Percentiles rank a stretch among this genome's conserved stretches.
Evolutionary conservation across 2,888 invertebrate genomes (phyloP).

Genomic region (Eudemis profundana): DNA sequence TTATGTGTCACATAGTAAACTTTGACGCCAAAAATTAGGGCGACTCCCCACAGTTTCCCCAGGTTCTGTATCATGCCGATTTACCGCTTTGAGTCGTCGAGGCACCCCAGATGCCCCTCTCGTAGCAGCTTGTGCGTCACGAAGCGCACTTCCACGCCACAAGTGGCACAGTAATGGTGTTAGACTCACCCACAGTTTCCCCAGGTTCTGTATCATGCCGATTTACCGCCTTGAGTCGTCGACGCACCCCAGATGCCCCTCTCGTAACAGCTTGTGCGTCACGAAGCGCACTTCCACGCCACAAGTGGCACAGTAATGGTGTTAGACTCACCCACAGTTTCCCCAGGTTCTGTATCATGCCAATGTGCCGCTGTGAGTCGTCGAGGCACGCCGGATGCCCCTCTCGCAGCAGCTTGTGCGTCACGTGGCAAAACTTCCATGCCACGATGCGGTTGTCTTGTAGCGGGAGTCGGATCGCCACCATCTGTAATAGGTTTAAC

Average conservation of each 20-base stretch:
- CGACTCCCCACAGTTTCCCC: constrained; percentile 97
- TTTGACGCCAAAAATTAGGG: too few relatives aligned
- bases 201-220: constrained; percentile 92
- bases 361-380: constrained; percentile 93
- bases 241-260: constrained; percentile 96
- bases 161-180: too few relatives aligned
- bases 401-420: constrained; percentile 98
- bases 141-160: too few relatives aligned
- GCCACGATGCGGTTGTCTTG: constrained; percentile 98
- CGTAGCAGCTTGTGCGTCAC: too few relatives aligned
- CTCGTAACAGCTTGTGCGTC: constrained; percentile 96
- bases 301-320: too few relatives aligned
- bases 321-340: constrained; percentile 92
- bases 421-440: constrained; percentile 99
- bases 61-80: constrained; percentile 92
- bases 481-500: constrained; percentile 64
- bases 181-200: constrained; percentile 96
- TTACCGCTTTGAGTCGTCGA: constrained; percentile 94
- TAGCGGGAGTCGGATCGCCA: constrained; percentile 88
- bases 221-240: constrained; percentile 93
- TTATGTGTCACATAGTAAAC: too few relatives aligned
- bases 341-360: constrained; percentile 93
- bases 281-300: constrained; percentile 99
- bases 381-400: constrained; percentile 95
- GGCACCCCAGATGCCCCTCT: constrained; percentile 96